These are phyloP conservation scores for Gastrophryne carolinensis DNA, from an alignment of 2,797 vertebrate genomes.

Conservation along the genomic window DNA sequence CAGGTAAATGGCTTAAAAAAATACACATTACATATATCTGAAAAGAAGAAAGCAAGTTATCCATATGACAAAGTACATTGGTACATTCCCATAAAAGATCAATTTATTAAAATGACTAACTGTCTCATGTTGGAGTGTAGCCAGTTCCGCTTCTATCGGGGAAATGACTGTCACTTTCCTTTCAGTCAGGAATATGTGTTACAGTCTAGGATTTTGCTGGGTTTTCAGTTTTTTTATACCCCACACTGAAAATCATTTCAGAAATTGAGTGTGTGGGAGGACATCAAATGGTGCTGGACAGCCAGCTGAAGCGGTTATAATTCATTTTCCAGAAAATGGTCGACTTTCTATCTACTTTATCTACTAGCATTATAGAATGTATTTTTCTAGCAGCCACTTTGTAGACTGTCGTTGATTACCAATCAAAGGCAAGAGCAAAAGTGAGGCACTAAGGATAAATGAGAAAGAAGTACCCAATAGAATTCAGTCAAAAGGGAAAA, in stretches of 20 bases:
- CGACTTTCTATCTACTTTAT: background rate
- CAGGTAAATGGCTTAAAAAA: background rate
- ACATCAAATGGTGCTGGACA: background rate
- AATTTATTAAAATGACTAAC: background rate
- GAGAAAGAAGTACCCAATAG: background rate
- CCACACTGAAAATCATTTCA: background rate
- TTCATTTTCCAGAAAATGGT: slow-evolving; percentile 15
- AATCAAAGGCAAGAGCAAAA: background rate
- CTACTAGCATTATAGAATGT: background rate
- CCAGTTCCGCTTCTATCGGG: too few species aligned
- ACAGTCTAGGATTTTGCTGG: slow-evolving; percentile 5
- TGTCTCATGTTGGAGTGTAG: too few species aligned
- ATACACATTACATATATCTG: background rate
- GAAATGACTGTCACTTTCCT: background rate
- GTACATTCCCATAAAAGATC: background rate
- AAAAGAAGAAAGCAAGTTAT: background rate
- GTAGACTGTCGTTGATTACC: background rate
- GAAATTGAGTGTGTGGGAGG: slow-evolving; percentile 12
- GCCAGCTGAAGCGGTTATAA: background rate
- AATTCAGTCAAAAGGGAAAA: too few species aligned
- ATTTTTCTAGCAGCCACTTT: background rate
- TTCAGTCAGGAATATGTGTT: background rate
- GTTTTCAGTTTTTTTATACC: background rate
- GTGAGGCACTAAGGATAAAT: background rate
- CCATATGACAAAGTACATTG: background rate